Conservation (phyloP, 2,888 invertebrate species). For the Ichneumon xanthorius region DNA sequence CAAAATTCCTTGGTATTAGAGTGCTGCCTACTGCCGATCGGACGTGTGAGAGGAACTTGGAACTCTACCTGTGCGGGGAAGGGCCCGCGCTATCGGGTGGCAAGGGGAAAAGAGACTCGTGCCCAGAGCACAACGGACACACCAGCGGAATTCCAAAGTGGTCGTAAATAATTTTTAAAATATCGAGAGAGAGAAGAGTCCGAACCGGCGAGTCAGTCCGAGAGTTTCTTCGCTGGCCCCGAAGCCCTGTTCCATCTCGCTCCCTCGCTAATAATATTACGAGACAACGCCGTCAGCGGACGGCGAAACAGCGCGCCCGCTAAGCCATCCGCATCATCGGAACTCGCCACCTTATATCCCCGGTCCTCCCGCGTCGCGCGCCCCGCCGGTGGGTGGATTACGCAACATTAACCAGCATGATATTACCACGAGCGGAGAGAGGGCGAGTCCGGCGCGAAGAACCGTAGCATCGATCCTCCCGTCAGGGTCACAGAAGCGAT, state of each 20-base stretch:
- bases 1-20: background rate
- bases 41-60: background rate
- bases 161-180: conserved; percentile 71
- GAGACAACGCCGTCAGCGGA: background rate
- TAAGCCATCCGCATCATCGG: conserved; percentile 18
- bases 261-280: conserved; percentile 43
- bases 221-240: conserved; percentile 64
- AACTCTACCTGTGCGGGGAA: background rate
- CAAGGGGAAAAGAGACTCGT: background rate
- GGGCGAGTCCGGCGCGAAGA: conserved; percentile 60
- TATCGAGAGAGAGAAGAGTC: conserved; percentile 23
- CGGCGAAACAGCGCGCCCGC: conserved; percentile 9
- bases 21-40: too few species aligned
- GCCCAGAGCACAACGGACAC: conserved; percentile 53
- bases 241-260: conserved; percentile 59
- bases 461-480: conserved; percentile 31
- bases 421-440: conserved; percentile 63
- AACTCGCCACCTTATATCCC: conserved; percentile 46
- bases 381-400: conserved; percentile 65
- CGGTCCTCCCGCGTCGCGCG: conserved; percentile 12
- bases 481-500: conserved; percentile 48
- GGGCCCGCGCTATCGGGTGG: background rate
- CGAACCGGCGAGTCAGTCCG: conserved; percentile 37
- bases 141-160: conserved; percentile 69
- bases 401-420: conserved; percentile 64